These are phyloP conservation scores for Dexiosoma caninum DNA, from an alignment of 2,888 invertebrate species.

Conservation along the genomic window DNA sequence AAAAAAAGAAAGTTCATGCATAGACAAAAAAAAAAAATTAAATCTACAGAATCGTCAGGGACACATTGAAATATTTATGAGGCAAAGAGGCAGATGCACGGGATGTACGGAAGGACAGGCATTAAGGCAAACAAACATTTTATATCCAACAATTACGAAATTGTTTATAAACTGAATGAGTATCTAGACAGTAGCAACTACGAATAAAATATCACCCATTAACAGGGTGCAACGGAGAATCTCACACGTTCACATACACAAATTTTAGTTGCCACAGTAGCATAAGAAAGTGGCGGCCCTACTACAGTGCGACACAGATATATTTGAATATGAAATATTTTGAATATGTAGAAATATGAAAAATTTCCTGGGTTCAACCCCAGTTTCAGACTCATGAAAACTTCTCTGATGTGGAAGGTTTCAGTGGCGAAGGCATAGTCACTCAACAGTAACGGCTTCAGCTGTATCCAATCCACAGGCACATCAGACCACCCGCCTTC, in stretches of 20 bases:
- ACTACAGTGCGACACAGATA: background rate
- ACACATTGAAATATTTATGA: constrained; percentile 12
- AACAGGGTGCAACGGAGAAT: constrained; percentile 15
- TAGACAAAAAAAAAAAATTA: constrained; percentile 24
- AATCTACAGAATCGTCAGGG: constrained; percentile 29
- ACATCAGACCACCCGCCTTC: too few species aligned
- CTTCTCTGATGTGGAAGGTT: too few species aligned
- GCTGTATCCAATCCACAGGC: too few species aligned
- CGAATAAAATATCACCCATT: constrained; percentile 29
- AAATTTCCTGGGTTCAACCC: too few species aligned
- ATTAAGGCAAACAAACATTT: constrained; percentile 22
- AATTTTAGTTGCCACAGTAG: background rate
- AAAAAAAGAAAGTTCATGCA: background rate
- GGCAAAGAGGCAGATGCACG: constrained; percentile 4
- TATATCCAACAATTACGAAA: constrained; percentile 36
- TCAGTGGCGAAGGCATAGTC: too few species aligned
- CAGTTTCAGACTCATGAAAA: too few species aligned
- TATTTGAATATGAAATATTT: background rate
- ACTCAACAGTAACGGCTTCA: too few species aligned
- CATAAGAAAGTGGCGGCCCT: background rate
- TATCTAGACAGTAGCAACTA: constrained; percentile 20
- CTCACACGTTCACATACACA: background rate
- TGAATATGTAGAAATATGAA: too few species aligned
- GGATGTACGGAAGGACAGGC: constrained; percentile 14
- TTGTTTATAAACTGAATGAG: background rate